Conservation (phyloP, 2,113 vertebrate species). For the Sander vitreus region DNA sequence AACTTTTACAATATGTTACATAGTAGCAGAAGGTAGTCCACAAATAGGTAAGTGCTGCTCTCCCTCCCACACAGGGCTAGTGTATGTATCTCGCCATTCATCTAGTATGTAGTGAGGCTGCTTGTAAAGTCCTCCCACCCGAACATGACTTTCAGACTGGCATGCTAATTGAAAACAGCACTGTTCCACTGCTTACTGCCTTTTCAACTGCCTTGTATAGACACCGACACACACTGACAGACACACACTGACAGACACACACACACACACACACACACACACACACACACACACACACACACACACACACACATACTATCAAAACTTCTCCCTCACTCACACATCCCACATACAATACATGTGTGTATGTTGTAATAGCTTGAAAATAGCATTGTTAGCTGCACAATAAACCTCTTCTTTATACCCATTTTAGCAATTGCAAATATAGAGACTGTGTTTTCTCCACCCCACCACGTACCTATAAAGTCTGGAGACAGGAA, state of each 20-base stretch:
- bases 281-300: slow-evolving; percentile 11
- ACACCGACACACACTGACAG: slow-evolving; percentile 3
- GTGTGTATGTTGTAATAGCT: slow-evolving; percentile 67
- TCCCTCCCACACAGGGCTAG: slow-evolving; percentile 4
- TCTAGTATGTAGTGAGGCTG: slow-evolving; percentile 17
- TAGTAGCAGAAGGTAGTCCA: slow-evolving; percentile 15
- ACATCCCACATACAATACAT: slow-evolving; percentile 3
- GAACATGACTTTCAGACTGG: slow-evolving; percentile 79
- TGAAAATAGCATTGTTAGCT: slow-evolving; percentile 73
- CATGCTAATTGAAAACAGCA: slow-evolving; percentile 89
- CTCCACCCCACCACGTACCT: slow-evolving; percentile 47
- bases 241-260: slow-evolving; percentile 14
- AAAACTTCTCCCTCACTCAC: neutral
- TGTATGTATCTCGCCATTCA: slow-evolving; percentile 11
- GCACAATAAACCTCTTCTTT: slow-evolving; percentile 68
- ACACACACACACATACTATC: slow-evolving; percentile 4
- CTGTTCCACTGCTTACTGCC: slow-evolving; percentile 65
- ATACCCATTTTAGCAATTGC: slow-evolving; percentile 71
- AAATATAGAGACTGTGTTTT: slow-evolving; percentile 69
- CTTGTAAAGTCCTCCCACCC: slow-evolving; percentile 79
- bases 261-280: slow-evolving; percentile 21
- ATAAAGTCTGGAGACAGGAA: slow-evolving; percentile 63
- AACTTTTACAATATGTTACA: neutral
- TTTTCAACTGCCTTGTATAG: slow-evolving; percentile 67
- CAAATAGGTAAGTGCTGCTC: slow-evolving; percentile 10